Percentiles rank a stretch among this genome's conserved stretches.
These are phyloP conservation scores for Oreochromis spilurus DNA, from an alignment of 2,113 vertebrate species.

Conservation along the genomic window DNA sequence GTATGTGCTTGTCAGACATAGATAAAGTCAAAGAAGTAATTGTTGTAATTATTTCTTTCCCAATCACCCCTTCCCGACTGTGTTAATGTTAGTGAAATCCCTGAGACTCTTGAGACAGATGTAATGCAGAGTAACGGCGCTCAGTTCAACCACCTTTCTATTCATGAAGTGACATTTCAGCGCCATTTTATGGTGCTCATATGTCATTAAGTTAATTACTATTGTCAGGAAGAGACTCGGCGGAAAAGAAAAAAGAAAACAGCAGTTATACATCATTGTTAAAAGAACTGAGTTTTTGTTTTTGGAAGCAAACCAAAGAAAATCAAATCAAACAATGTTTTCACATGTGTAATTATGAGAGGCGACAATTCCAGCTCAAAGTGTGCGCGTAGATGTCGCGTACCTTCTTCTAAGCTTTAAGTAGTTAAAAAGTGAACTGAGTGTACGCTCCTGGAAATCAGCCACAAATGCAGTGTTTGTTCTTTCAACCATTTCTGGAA, in stretches of 20 bases:
- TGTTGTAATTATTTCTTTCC: slow-evolving; percentile 60
- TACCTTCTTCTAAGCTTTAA: background rate
- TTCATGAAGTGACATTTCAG: background rate
- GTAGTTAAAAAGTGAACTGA: background rate
- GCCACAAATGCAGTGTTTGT: background rate
- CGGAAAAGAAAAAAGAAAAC: background rate
- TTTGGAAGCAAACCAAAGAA: background rate
- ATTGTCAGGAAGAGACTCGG: background rate
- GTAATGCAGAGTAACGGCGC: background rate
- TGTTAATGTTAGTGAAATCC: background rate
- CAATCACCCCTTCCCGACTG: background rate
- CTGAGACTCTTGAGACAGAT: background rate
- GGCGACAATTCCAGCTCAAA: background rate
- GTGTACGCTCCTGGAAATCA: background rate
- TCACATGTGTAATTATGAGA: background rate
- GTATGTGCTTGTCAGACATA: slow-evolving; percentile 13
- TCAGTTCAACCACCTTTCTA: background rate
- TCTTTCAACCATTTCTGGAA: background rate
- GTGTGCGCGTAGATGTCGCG: background rate
- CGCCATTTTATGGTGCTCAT: background rate
- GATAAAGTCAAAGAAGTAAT: slow-evolving; percentile 56
- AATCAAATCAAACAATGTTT: background rate
- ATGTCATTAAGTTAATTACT: slow-evolving; percentile 10
- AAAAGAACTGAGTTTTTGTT: background rate
- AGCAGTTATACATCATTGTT: background rate